phyloP scores from a whole-genome alignment of 2,888 invertebrate species.

The Laspeyria flexula region DNA sequence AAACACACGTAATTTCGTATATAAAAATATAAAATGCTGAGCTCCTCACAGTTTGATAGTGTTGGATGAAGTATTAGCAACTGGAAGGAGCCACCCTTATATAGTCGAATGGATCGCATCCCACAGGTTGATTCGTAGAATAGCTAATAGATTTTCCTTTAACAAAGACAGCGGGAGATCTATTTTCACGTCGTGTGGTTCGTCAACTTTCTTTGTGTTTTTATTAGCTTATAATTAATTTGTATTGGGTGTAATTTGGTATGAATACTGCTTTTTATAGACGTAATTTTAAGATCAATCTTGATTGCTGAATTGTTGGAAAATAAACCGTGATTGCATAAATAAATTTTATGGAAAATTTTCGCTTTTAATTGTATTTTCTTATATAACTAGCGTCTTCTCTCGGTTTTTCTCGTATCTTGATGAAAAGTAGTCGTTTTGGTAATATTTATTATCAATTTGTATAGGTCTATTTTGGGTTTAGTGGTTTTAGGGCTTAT shows the following conservation, averaged over 20 bases:
- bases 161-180: background rate
- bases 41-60: constrained; percentile 24
- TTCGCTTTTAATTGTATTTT: no score
- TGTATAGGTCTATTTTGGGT: no score
- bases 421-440: no score
- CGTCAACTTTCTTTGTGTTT: background rate
- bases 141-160: constrained; percentile 9
- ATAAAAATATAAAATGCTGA: constrained; percentile 39
- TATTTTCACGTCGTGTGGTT: constrained; percentile 1
- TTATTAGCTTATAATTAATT: background rate
- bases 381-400: no score
- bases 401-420: no score
- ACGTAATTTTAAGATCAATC: no score
- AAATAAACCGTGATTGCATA: no score
- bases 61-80: constrained; percentile 22
- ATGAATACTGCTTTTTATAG: no score
- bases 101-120: constrained; percentile 22
- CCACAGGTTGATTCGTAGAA: constrained; percentile 7
- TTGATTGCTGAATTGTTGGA: no score
- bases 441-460: no score
- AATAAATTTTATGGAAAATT: no score
- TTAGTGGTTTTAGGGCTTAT: no score
- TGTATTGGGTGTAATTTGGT: background rate
- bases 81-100: constrained; percentile 24
- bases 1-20: constrained; percentile 19